Evolutionary conservation across 2,113 vertebrate species (phyloP).

Genomic region (Sander lucioperca): DNA sequence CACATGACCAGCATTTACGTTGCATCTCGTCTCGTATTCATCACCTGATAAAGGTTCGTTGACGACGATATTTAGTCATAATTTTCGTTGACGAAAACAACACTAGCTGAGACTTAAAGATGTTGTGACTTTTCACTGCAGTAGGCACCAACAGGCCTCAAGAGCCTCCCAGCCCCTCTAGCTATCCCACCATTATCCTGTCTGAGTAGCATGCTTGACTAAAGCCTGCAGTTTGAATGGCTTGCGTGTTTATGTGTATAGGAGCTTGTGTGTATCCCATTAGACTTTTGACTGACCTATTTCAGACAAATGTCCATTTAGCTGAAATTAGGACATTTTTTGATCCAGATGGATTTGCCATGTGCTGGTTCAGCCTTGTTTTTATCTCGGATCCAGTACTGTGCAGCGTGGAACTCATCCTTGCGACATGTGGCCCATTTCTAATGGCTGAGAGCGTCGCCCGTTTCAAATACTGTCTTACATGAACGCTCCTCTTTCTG

Average conservation of each 20-base stretch:
- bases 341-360: constrained; percentile 51
- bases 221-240: constrained; percentile 59
- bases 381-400: constrained; percentile 38
- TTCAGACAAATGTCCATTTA: constrained; percentile 71
- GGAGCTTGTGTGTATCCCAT: constrained; percentile 49
- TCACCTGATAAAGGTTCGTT: too few relatives aligned
- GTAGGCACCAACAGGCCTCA: constrained; percentile 15
- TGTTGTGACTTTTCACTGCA: constrained; percentile 8
- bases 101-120: not conserved
- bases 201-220: constrained; percentile 49
- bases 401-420: constrained; percentile 49
- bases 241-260: constrained; percentile 38
- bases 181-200: constrained; percentile 53
- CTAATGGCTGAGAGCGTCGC: constrained; percentile 32
- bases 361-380: constrained; percentile 53
- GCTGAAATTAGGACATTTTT: constrained; percentile 68
- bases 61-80: too few relatives aligned
- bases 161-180: constrained; percentile 28
- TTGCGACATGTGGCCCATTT: constrained; percentile 36
- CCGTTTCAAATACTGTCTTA: constrained; percentile 50
- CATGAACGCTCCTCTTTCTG: constrained; percentile 17
- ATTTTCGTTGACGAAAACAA: too few relatives aligned
- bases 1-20: too few relatives aligned
- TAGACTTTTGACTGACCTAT: constrained; percentile 70
- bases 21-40: too few relatives aligned